phyloP scores from a whole-genome alignment of 2,797 vertebrate genomes.

The Sciaenops ocellatus region DNA sequence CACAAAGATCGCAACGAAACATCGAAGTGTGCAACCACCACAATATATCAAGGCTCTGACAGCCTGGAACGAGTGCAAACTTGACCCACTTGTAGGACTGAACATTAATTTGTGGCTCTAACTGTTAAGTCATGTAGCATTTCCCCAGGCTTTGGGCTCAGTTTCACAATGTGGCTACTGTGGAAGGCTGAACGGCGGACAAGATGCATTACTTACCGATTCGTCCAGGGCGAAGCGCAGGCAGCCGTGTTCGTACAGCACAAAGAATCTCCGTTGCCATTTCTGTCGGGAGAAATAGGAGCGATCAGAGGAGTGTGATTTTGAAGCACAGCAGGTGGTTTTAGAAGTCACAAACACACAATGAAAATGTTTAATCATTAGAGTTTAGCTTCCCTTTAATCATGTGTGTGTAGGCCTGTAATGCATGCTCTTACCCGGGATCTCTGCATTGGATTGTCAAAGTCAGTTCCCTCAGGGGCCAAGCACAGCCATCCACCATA shows the following conservation, averaged over 20 bases:
- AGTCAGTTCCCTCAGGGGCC: constrained; percentile 90
- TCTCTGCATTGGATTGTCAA: constrained; percentile 91
- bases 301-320: background rate
- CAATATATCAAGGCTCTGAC: background rate
- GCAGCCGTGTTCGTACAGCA: constrained; percentile 89
- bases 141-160: background rate
- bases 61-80: background rate
- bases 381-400: constrained; percentile 2
- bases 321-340: background rate
- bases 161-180: background rate
- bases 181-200: background rate
- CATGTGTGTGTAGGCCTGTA: background rate
- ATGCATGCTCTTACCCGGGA: constrained; percentile 83
- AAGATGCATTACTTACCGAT: constrained; percentile 80
- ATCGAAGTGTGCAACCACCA: background rate
- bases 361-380: background rate
- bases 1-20: too few relatives aligned
- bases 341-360: background rate
- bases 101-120: background rate
- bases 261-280: constrained; percentile 90
- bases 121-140: background rate
- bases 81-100: background rate
- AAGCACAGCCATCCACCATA: constrained; percentile 91
- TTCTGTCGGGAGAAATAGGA: constrained; percentile 78
- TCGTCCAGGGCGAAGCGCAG: constrained; percentile 89